These are phyloP conservation scores for Perccottus glenii DNA, from an alignment of 2,113 vertebrate genomes.

Conservation along the genomic window DNA sequence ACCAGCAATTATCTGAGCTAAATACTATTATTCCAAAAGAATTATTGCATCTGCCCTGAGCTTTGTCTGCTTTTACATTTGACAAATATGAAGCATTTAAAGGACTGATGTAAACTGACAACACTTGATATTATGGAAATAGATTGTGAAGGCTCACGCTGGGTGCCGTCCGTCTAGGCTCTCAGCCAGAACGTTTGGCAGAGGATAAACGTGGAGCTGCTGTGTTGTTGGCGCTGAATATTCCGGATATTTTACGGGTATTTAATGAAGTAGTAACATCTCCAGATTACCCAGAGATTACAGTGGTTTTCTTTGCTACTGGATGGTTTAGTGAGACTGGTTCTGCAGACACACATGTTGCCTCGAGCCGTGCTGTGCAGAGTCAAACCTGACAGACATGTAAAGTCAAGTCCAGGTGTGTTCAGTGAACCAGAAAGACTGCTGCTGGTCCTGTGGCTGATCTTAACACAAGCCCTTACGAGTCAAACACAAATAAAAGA, in stretches of 20 bases:
- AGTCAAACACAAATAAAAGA: too few species aligned
- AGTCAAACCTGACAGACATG: conserved; percentile 10
- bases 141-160: neutral
- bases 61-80: too few species aligned
- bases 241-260: too few species aligned
- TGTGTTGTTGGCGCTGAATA: neutral
- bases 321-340: neutral
- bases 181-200: conserved; percentile 14
- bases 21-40: too few species aligned
- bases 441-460: too few species aligned
- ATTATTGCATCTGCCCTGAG: too few species aligned
- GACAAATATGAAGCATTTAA: neutral
- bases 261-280: too few species aligned
- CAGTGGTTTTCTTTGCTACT: neutral
- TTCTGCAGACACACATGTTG: too few species aligned
- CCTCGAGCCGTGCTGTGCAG: neutral
- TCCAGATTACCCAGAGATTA: too few species aligned
- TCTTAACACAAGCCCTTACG: too few species aligned
- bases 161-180: conserved; percentile 9
- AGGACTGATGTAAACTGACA: neutral
- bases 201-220: neutral
- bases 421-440: too few species aligned
- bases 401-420: neutral
- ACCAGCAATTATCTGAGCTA: too few species aligned
- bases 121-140: neutral